Base-by-base conservation (phyloP, 2,888 invertebrate species). In the Entomobrya proxima region DNA sequence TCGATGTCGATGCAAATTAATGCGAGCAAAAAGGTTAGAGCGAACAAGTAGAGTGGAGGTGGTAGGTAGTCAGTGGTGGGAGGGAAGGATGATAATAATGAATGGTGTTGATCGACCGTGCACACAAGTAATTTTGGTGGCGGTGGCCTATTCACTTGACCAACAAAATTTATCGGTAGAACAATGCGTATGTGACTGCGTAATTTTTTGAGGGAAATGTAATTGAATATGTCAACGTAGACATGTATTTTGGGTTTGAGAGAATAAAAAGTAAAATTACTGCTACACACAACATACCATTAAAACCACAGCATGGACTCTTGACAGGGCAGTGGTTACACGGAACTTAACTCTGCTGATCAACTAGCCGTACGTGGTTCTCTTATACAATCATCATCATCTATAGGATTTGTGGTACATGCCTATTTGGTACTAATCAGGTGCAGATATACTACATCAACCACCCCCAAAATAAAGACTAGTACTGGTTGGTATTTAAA, bases 61-160 rank as follows among this genome's bases (percentile, higher is more conserved):
- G 50, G 52, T 67, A 37, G 27, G 4, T 67, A 18, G 18, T 18
- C 18, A 27, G 32, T 32, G 32, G 27, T n/a, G n/a, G 72, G 32
- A 50, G 50, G 52, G 50, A 35, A 32, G 30, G 50, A 74, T 32
- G 47, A n/a, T n/a, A n/a, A 72, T 72, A 52, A 74, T 24, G 24
- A 52, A 74, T 74, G 74, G 50, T 74, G 74, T 74, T 74, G 74
- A 74, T 74, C 18, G 69, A 50, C 30, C 50, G 35, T 50, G 27
- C 40, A 27, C 11, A 21, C 72, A 52, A 13, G 13, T 37, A 64
- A 13, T 18, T 74, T 30, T 35, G 32, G 30, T 30, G 18, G 74
- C 35, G 74, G n/a, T n/a, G n/a, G 74, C 18, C 52, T 32, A 6
- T 21, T 52, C 35, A 18, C 50, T 74, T 52, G 74, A 74, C 74